Evolutionary conservation across 2,888 invertebrate genomes (phyloP).

Genomic region (Mallateleia sp.): DNA sequence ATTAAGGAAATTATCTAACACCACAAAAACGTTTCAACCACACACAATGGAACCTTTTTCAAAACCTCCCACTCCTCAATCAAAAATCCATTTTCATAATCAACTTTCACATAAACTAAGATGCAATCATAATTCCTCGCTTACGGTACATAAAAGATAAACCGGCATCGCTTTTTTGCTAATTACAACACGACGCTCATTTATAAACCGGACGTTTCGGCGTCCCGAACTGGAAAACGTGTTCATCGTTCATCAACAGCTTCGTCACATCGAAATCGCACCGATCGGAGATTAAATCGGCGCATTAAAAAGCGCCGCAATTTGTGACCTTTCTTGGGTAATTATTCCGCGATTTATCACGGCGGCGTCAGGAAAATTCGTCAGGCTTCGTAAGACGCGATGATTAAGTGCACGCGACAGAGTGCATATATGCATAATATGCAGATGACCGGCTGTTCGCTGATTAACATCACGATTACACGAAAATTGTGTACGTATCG

Average conservation of each 20-base stretch:
- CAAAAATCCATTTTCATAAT: too few species aligned
- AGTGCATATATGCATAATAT: constrained; percentile 68
- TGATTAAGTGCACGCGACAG: constrained; percentile 78
- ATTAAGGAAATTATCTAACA: too few species aligned
- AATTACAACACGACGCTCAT: constrained; percentile 38
- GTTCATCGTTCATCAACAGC: constrained; percentile 55
- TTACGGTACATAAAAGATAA: neutral
- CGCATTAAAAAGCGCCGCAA: constrained; percentile 43
- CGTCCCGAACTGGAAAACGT: constrained; percentile 42
- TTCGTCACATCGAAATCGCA: constrained; percentile 49
- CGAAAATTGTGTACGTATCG: constrained; percentile 45
- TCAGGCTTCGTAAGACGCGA: constrained; percentile 46
- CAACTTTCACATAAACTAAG: too few species aligned
- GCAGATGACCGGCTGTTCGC: constrained; percentile 58
- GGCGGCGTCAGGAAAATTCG: constrained; percentile 47
- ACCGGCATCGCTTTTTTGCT: constrained; percentile 15
- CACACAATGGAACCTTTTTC: too few species aligned
- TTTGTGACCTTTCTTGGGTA: constrained; percentile 53
- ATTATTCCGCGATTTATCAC: constrained; percentile 68
- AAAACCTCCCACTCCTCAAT: too few species aligned
- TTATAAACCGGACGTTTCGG: constrained; percentile 54
- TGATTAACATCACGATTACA: constrained; percentile 64
- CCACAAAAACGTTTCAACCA: too few species aligned
- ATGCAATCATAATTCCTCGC: too few species aligned
- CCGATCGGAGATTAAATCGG: constrained; percentile 44